Evolutionary conservation across 2,888 invertebrate genomes (phyloP).

Genomic region (Melanotus villosus): DNA sequence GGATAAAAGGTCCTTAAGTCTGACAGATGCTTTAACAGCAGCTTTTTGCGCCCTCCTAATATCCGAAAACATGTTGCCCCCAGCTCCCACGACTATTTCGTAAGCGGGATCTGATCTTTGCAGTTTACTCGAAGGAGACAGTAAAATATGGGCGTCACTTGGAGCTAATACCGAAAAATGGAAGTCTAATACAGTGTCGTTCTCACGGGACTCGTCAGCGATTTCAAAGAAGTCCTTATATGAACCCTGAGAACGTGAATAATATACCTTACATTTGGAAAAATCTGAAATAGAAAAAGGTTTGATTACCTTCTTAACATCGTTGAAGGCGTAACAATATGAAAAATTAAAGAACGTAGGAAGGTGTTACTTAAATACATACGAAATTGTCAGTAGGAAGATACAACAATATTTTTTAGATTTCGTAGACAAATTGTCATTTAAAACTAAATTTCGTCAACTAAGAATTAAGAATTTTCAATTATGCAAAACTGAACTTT

Average conservation of each 20-base stretch:
- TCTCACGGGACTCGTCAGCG: conserved; percentile 52
- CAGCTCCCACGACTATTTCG: conserved; percentile 82
- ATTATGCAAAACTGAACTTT: no score
- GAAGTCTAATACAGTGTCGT: conserved; percentile 69
- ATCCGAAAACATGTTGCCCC: conserved; percentile 79
- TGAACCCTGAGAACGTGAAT: conserved; percentile 71
- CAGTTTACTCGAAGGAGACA: conserved; percentile 72
- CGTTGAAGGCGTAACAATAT: no score
- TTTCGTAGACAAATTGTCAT: no score
- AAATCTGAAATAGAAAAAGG: conserved; percentile 56
- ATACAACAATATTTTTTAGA: no score
- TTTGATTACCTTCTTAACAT: conserved; percentile 26
- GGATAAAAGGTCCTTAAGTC: conserved; percentile 73
- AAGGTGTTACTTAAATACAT: no score
- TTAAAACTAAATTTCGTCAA: no score
- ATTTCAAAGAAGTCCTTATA: conserved; percentile 75
- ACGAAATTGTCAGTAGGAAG: no score
- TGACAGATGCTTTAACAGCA: conserved; percentile 72
- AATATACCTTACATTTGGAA: conserved; percentile 71
- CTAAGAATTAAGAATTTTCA: no score
- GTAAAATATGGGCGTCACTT: conserved; percentile 79
- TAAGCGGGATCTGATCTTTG: conserved; percentile 73
- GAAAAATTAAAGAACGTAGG: no score
- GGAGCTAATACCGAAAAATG: conserved; percentile 77
- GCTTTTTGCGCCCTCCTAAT: conserved; percentile 74